Conservation (phyloP, 1,140 invertebrate genomes). For the Panagrolaimus sp. region DNA sequence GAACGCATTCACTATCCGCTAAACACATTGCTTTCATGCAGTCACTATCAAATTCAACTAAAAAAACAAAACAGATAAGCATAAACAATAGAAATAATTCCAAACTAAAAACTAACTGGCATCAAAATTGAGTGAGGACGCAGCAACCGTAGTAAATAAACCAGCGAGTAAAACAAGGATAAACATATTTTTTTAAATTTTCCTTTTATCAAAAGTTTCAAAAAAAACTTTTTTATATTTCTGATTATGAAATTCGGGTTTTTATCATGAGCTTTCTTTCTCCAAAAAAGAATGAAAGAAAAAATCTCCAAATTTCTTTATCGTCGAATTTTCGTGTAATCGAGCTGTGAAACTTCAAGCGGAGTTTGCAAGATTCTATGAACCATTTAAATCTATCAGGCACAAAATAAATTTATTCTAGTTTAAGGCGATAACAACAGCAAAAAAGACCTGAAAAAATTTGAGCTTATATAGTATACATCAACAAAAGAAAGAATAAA, state of each 20-base stretch:
- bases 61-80: conserved; percentile 17
- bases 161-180: not conserved
- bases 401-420: not conserved
- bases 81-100: not conserved
- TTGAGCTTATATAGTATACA: no score
- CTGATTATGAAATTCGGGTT: no score
- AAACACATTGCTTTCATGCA: conserved; percentile 58
- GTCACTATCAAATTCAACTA: conserved; percentile 54
- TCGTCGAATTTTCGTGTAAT: not conserved
- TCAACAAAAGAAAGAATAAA: no score
- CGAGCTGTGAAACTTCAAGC: conserved; percentile 7
- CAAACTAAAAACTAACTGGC: not conserved
- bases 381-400: conserved; percentile 2
- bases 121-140: not conserved
- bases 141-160: not conserved
- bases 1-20: conserved; percentile 54
- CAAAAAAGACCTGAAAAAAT: no score
- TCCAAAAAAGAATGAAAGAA: no score
- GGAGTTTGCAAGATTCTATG: conserved; percentile 6
- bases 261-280: no score
- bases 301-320: not conserved
- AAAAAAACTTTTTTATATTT: no score
- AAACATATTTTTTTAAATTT: conserved; percentile 2
- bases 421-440: no score
- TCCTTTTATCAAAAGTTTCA: no score